Percentiles rank a stretch among this genome's conserved stretches.
Evolutionary conservation across 2,888 invertebrate species (phyloP).

Genomic region (Diabrotica balteata): DNA sequence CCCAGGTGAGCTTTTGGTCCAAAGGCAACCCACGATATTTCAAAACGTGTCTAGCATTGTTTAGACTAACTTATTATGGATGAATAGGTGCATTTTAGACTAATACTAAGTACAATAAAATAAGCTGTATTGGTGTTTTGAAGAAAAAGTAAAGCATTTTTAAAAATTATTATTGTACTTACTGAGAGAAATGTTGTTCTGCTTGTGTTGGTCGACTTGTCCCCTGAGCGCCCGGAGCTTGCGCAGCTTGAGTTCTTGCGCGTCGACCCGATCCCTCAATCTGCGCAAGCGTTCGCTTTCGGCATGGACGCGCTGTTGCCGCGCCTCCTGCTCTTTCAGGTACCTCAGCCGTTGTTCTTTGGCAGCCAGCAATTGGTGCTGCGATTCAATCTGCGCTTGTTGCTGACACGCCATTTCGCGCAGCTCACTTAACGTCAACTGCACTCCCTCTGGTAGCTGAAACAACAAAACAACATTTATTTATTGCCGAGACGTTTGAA

Average conservation of each 20-base stretch:
- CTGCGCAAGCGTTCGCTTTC: conserved; percentile 88
- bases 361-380: conserved; percentile 89
- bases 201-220: conserved; percentile 92
- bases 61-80: too few species aligned
- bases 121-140: too few species aligned
- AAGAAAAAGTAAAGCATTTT: too few species aligned
- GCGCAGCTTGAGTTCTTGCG: conserved; percentile 92
- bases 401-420: conserved; percentile 98
- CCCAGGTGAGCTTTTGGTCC: too few species aligned
- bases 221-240: conserved; percentile 90
- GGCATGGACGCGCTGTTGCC: conserved; percentile 77
- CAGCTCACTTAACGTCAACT: conserved; percentile 92
- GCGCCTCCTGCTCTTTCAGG: conserved; percentile 91
- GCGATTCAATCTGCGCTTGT: conserved; percentile 97
- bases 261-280: conserved; percentile 90
- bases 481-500: too few species aligned
- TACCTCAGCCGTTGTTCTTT: conserved; percentile 93
- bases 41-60: too few species aligned
- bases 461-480: conserved; percentile 49
- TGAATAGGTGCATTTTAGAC: too few species aligned
- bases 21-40: too few species aligned
- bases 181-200: conserved; percentile 90
- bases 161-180: conserved; percentile 58
- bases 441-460: conserved; percentile 90
- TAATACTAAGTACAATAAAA: too few species aligned